These are phyloP conservation scores for Xiphophorus maculatus DNA, from an alignment of 2,113 vertebrate genomes.

Conservation along the genomic window DNA sequence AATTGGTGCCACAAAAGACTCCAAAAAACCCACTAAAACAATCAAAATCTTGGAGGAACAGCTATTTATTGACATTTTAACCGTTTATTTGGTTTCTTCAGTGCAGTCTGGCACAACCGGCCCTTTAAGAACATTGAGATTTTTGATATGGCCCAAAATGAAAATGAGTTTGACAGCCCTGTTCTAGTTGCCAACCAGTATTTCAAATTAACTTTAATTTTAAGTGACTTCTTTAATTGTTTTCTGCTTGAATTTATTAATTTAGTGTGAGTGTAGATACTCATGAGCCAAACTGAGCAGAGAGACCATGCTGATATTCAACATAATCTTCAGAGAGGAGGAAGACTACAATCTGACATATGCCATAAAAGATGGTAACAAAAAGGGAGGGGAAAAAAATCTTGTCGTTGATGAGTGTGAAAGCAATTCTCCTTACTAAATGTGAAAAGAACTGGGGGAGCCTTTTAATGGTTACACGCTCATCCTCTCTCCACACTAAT, in stretches of 20 bases:
- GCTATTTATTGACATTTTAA: too few relatives aligned
- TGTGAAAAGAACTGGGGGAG: constrained; percentile 62
- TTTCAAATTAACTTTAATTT: constrained; percentile 27
- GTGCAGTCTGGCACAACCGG: too few relatives aligned
- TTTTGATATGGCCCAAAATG: too few relatives aligned
- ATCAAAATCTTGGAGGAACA: too few relatives aligned
- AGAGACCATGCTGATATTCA: constrained; percentile 35
- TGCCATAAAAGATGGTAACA: constrained; percentile 58
- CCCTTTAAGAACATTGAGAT: too few relatives aligned
- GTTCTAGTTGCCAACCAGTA: not conserved
- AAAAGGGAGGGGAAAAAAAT: constrained; percentile 4
- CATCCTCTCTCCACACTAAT: constrained; percentile 51
- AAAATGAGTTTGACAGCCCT: too few relatives aligned
- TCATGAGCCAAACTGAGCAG: constrained; percentile 43
- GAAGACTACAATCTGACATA: constrained; percentile 54
- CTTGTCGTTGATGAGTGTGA: constrained; percentile 62
- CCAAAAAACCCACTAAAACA: too few relatives aligned
- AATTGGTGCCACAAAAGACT: too few relatives aligned
- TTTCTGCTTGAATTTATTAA: constrained; percentile 22
- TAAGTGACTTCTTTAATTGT: constrained; percentile 8
- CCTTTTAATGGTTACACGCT: constrained; percentile 71
- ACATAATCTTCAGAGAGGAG: constrained; percentile 8
- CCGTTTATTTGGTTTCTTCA: too few relatives aligned
- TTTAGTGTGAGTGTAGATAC: constrained; percentile 17
- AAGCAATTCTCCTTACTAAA: constrained; percentile 64